Base-by-base conservation (phyloP, 2,888 invertebrate species). In the Dromius quadrimaculatus region DNA sequence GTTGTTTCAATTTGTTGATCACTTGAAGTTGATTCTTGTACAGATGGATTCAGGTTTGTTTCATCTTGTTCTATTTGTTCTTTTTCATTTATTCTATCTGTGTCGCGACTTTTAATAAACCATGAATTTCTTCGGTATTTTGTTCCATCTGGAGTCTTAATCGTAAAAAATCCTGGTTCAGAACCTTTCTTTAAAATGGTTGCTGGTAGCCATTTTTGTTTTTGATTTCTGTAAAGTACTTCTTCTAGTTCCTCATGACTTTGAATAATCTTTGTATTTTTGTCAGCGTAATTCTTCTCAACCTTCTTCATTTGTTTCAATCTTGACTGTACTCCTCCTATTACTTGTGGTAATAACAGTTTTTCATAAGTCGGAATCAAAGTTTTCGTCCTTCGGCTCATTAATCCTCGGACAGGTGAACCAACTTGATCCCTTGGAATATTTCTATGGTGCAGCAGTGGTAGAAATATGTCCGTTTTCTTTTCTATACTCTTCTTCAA, bases 401-500 rank as follows among this genome's bases (percentile, higher is more conserved):
- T 54, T 20, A 68, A 13, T 38, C 41, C 20, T 36, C 36, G 68
- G 1, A 41, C 34, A 3, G 68, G 68, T 59, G 68, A 68, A 8
- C 22, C 54, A 1, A 68, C 5, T 19, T 65, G 17, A 36, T 59
- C 68, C 34, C 59, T 64, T 19, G 59, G 68, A 19, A 38, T 38
- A 36, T 68, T 68, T 20, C 68, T 13, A 8, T 68, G 68, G 28
- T 63, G 34, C 9, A 68, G 15, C 13, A 68, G 41, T 19, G 68
- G 61, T 28, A 68, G 17, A 5, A 1, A 15, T 6, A 38, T 11
- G 34, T 68, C 68, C 17, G 23, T 8, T 22, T 23, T 23, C 23
- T 34, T 17, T 1, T 11, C 59, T n/a, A 59, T 36, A 41, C 68
- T 61, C 47, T 64, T 72, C 23, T 64, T 71, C 15, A 72, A 43